Evolutionary conservation across 2,888 invertebrate species (phyloP), one percentile per base, ranked within the genome.

Genomic region (Melieria picta): DNA sequence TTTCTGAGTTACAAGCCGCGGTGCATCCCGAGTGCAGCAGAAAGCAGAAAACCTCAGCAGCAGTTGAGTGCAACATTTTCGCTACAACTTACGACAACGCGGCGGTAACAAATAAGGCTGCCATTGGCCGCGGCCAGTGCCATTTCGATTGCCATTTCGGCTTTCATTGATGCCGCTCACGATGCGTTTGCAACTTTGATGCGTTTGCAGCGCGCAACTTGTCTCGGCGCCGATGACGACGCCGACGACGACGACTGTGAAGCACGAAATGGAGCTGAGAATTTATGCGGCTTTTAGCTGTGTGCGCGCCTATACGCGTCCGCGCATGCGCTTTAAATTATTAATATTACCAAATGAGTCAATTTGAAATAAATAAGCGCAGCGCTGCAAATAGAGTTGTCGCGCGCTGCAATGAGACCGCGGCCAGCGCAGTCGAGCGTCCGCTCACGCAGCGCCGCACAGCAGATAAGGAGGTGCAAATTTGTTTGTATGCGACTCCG

Each of bases 281-380:
- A 66, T 65, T 58, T 62, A 71, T 69, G 63, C 63, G 56, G 69
- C 69, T 69, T 69, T 69, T 69, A 69, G 56, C 47, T 11, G 57
- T 47, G 46, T 9, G 48, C 66, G 62, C 45, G 42, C 56, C 48
- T 48, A 42, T 74, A 60, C 69, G 63, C 52, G 47, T n/a, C 61
- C 52, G 70, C 56, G 69, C 67, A 46, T 48, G 57, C 71, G 58
- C 80, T 76, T 79, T 85, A 84, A 84, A 81, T 84, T 84, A 84
- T 85, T 85, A 84, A 85, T 84, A 85, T 85, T 84, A 79, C 84
- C 85, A 82, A 84, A 85, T 84, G 84, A 84, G 83, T 84, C 85
- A 83, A 84, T 85, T 83, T 79, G 78, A 80, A 85, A 84, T 85
- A 85, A 84, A 84, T 85, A 83, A 80, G 80, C 62, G 63, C 63